phyloP scores from a whole-genome alignment of 2,888 invertebrate species.

The Digitonthophagus gazella region DNA sequence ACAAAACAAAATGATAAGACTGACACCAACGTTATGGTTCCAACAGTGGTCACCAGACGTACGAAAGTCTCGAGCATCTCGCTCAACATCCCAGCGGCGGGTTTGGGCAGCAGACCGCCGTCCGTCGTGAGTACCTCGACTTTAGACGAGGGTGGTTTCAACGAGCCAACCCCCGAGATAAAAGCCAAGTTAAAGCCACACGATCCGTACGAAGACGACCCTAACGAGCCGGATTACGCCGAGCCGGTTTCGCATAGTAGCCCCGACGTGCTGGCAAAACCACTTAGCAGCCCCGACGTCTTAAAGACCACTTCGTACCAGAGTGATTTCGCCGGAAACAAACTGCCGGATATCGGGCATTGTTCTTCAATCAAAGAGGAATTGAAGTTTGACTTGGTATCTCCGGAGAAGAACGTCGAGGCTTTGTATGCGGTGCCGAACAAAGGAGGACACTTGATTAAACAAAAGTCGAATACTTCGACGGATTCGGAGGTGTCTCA shows the following conservation, averaged over 20 bases:
- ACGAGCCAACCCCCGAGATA: slow-evolving; percentile 69
- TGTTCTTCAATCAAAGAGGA: slow-evolving; percentile 3
- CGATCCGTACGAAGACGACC: slow-evolving; percentile 20
- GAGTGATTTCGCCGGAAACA: not conserved
- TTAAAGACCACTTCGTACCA: slow-evolving; percentile 7
- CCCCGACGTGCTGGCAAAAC: slow-evolving; percentile 19
- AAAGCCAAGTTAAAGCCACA: slow-evolving; percentile 55
- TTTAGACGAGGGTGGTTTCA: slow-evolving; percentile 67
- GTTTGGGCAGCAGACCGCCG: slow-evolving; percentile 61
- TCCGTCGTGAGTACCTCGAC: slow-evolving; percentile 64
- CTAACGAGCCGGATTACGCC: slow-evolving; percentile 24
- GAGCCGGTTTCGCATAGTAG: slow-evolving; percentile 7
- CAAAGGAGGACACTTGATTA: slow-evolving; percentile 48
- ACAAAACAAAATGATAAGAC: slow-evolving; percentile 41
- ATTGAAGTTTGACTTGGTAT: slow-evolving; percentile 11
- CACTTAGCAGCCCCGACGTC: slow-evolving; percentile 6
- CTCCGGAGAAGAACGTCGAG: slow-evolving; percentile 38
- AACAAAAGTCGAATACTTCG: slow-evolving; percentile 47
- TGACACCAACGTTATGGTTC: slow-evolving; percentile 41
- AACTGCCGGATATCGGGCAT: slow-evolving; percentile 4
- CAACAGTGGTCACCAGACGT: slow-evolving; percentile 49
- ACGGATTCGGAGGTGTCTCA: slow-evolving; percentile 47
- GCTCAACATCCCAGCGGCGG: slow-evolving; percentile 63
- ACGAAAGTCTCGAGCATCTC: slow-evolving; percentile 61
- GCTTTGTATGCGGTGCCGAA: slow-evolving; percentile 47